phyloP scores from a whole-genome alignment of 2,113 vertebrate species.

The Rhea americana region DNA sequence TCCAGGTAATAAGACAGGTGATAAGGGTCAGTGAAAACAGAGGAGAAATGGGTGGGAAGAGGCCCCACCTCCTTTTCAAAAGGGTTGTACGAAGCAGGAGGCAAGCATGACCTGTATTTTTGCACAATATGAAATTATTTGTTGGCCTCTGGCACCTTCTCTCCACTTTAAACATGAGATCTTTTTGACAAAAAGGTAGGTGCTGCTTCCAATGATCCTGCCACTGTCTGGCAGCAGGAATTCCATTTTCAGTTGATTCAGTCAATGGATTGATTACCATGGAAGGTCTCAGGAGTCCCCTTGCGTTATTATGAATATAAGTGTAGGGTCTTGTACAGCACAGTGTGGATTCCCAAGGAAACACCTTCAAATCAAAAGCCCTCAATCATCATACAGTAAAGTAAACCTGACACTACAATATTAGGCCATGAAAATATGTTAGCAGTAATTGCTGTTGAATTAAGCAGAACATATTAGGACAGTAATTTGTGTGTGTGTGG shows the following conservation, averaged over 20 bases:
- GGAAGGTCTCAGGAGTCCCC: background rate
- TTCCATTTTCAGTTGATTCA: background rate
- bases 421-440: background rate
- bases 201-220: background rate
- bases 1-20: background rate
- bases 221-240: background rate
- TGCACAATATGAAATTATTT: background rate
- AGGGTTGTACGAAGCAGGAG: background rate
- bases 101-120: background rate
- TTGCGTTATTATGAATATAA: background rate
- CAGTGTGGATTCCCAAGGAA: background rate
- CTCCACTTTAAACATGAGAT: background rate
- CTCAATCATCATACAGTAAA: background rate
- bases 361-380: background rate
- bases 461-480: background rate
- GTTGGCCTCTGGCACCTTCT: background rate
- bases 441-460: conserved; percentile 26
- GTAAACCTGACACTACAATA: conserved; percentile 2
- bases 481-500: background rate
- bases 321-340: background rate
- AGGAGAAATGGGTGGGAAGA: background rate
- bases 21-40: background rate
- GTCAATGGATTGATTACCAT: background rate
- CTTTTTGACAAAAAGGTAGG: background rate
- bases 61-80: background rate